These are phyloP conservation scores for Tipula vernalis DNA, from an alignment of 2,888 invertebrate species.

Conservation along the genomic window DNA sequence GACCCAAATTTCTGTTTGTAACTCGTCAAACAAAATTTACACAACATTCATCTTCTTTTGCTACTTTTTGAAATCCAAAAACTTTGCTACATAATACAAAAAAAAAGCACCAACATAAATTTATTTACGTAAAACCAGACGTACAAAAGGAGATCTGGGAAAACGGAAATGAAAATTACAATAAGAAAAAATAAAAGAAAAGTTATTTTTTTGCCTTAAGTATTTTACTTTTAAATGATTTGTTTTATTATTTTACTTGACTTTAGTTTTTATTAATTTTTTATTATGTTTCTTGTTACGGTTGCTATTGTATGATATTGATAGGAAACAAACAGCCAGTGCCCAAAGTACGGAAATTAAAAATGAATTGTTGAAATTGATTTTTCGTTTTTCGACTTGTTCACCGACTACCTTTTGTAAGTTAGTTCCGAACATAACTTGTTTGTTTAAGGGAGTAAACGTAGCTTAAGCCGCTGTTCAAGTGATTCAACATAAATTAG, in stretches of 20 bases:
- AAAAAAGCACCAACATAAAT: not conserved
- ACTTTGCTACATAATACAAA: not conserved
- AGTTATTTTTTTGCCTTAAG: not conserved
- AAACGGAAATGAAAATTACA: not conserved
- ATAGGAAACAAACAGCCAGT: not conserved
- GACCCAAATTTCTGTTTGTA: no score
- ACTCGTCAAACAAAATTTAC: not conserved
- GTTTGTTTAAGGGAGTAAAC: no score
- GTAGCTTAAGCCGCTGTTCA: no score
- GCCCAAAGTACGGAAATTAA: not conserved
- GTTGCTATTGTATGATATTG: not conserved
- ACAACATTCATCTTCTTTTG: not conserved
- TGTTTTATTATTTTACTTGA: not conserved
- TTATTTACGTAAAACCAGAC: not conserved
- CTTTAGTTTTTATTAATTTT: not conserved
- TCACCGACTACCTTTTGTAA: not conserved
- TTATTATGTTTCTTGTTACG: not conserved
- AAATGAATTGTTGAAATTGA: not conserved
- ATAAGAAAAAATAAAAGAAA: not conserved
- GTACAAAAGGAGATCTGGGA: not conserved
- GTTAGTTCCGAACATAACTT: not conserved
- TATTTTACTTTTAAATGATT: not conserved
- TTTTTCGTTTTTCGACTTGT: not conserved
- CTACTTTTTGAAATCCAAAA: not conserved
- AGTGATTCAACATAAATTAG: no score